A percentile compares a stretch with the other conserved stretches of the same genome.
phyloP scores from a whole-genome alignment of 37 sponge, comb jelly and placozoan genomes.

The Haliclona indistincta region DNA sequence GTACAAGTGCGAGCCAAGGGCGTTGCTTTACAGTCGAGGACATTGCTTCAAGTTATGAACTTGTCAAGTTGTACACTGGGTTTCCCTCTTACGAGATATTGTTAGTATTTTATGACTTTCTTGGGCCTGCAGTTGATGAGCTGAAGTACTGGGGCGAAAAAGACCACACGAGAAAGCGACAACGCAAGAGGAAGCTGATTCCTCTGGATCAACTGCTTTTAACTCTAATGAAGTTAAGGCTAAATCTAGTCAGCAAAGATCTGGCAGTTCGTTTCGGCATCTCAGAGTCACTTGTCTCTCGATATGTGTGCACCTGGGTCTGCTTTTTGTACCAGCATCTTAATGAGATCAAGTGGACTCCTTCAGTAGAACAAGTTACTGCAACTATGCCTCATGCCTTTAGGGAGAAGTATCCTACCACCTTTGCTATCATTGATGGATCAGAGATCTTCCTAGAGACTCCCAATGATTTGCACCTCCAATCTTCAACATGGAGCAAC shows the following conservation, averaged over 20 bases:
- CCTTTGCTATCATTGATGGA: conserved; percentile 66
- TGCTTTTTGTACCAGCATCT: conserved; percentile 47
- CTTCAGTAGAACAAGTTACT: conserved; percentile 36
- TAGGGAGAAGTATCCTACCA: conserved; percentile 31
- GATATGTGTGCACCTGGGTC: conserved; percentile 18
- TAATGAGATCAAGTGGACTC: conserved; percentile 37
- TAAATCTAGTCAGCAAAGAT: not conserved
- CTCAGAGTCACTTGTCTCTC: conserved; percentile 2
- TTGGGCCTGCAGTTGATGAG: conserved; percentile 22
- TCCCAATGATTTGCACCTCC: conserved; percentile 30
- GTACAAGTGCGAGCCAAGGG: not conserved
- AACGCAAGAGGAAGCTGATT: conserved; percentile 16
- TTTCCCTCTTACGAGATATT: conserved; percentile 24
- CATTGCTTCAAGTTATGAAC: not conserved
- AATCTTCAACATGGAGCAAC: conserved; percentile 26
- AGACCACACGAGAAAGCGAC: not conserved
- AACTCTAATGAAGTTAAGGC: not conserved
- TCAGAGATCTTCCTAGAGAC: conserved; percentile 45
- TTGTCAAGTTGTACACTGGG: conserved; percentile 20
- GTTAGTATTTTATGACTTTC: conserved; percentile 22
- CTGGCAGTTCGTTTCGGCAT: conserved; percentile 18
- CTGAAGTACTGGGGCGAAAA: conserved; percentile 16
- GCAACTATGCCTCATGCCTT: conserved; percentile 39
- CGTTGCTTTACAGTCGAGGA: not conserved
- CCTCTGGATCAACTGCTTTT: conserved; percentile 6